phyloP scores from a whole-genome alignment of 2,888 invertebrate species.

The Cristatella mucedo region DNA sequence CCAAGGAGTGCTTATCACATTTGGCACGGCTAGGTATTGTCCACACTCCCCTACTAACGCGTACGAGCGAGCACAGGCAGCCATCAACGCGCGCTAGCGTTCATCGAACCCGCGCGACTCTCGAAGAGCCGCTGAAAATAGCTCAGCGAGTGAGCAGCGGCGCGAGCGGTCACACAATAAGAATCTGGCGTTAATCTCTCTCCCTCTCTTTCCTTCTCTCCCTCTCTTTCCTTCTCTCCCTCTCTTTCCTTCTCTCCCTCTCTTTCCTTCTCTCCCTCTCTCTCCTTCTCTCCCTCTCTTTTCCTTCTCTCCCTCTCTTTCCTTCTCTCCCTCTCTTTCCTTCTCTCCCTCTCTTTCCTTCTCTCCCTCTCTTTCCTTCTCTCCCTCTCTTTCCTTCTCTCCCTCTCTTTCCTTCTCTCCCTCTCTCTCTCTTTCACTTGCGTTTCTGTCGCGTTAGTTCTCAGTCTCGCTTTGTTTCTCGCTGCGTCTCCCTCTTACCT shows the following conservation, averaged over 20 bases:
- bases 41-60: too few relatives aligned
- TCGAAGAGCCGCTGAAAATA: too few relatives aligned
- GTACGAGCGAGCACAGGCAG: too few relatives aligned
- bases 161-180: too few relatives aligned
- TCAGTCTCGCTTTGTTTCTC: constrained; percentile 4
- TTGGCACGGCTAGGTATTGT: too few relatives aligned
- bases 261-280: constrained; percentile 11
- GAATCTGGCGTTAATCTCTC: too few relatives aligned
- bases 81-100: too few relatives aligned
- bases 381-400: constrained; percentile 9
- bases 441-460: background rate
- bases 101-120: too few relatives aligned
- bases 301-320: constrained; percentile 9
- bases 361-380: constrained; percentile 10
- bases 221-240: constrained; percentile 4
- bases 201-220: constrained; percentile 12
- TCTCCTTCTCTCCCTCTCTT: constrained; percentile 4
- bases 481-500: constrained; percentile 54
- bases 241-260: constrained; percentile 7
- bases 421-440: background rate
- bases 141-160: too few relatives aligned
- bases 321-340: constrained; percentile 6
- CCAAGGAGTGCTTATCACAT: too few relatives aligned
- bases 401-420: constrained; percentile 3
- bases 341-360: constrained; percentile 11